phyloP scores from a whole-genome alignment of 2,797 vertebrate species.

The Phyllotis vaccarum region DNA sequence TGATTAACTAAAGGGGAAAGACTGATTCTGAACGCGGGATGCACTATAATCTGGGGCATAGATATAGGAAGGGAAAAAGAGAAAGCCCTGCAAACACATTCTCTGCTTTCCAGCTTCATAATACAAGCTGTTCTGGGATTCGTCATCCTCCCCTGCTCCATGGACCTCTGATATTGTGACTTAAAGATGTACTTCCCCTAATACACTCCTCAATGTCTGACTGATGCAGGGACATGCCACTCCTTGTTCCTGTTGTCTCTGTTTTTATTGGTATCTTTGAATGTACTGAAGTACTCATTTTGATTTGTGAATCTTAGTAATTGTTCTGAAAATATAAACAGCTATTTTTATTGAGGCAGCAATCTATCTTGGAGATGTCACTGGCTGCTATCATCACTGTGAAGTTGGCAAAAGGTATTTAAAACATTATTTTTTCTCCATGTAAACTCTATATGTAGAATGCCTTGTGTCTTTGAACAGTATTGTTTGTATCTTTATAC shows the following conservation, averaged over 20 bases:
- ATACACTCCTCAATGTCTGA: not conserved
- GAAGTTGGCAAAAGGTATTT: not conserved
- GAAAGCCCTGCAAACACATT: not conserved
- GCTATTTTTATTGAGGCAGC: conserved; percentile 18
- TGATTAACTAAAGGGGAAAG: not conserved
- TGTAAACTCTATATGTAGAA: conserved; percentile 17
- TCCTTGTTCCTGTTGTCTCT: not conserved
- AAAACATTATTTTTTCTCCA: not conserved
- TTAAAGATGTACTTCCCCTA: not conserved
- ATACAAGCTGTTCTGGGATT: not conserved
- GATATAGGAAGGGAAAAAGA: not conserved
- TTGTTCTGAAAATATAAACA: conserved; percentile 34
- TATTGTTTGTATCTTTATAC: not conserved
- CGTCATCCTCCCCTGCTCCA: too few relatives aligned
- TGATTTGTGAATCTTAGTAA: not conserved
- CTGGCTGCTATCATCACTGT: conserved; percentile 48
- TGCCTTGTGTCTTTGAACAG: not conserved
- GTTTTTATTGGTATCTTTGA: conserved; percentile 30
- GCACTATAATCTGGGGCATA: not conserved
- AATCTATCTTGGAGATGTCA: not conserved
- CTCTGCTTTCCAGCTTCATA: not conserved
- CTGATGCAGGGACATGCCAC: not conserved
- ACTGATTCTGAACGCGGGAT: not conserved
- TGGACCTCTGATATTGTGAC: not conserved
- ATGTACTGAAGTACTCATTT: not conserved